A percentile compares a stretch with the other conserved stretches of the same genome.
Evolutionary conservation across 1,140 invertebrate species (phyloP).

Genomic region (Myzus persicae): DNA sequence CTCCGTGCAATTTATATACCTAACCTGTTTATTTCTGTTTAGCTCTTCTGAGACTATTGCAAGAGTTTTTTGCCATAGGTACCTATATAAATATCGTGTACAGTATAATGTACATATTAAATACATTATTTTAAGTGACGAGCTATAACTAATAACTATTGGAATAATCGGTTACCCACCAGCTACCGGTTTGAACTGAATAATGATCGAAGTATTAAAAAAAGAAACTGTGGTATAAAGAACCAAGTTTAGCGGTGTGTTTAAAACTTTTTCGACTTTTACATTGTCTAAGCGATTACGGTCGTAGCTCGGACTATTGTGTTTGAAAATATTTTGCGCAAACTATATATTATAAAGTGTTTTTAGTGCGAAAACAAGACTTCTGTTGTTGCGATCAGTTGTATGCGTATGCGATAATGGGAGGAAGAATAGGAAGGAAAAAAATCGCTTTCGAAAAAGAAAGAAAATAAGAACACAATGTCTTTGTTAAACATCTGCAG

Average conservation of each 20-base stretch:
- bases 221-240: neutral
- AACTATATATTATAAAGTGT: slow-evolving; percentile 7
- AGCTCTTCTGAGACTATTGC: no score
- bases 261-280: neutral
- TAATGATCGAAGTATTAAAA: neutral
- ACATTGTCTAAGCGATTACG: neutral
- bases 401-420: neutral
- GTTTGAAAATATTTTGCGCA: neutral
- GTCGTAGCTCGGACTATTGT: neutral
- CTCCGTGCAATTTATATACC: no score
- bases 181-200: neutral
- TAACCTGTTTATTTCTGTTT: neutral
- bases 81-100: neutral
- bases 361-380: slow-evolving; percentile 20
- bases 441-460: slow-evolving; percentile 3
- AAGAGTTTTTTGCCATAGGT: neutral
- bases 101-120: neutral
- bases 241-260: slow-evolving; percentile 18
- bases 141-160: neutral
- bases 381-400: neutral
- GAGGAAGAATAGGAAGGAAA: neutral
- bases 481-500: slow-evolving; percentile 42
- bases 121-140: no score
- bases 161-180: neutral
- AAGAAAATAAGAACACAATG: slow-evolving; percentile 22